phyloP scores from a whole-genome alignment of 2,888 invertebrate species.

The Caenorhabditis sinica region DNA sequence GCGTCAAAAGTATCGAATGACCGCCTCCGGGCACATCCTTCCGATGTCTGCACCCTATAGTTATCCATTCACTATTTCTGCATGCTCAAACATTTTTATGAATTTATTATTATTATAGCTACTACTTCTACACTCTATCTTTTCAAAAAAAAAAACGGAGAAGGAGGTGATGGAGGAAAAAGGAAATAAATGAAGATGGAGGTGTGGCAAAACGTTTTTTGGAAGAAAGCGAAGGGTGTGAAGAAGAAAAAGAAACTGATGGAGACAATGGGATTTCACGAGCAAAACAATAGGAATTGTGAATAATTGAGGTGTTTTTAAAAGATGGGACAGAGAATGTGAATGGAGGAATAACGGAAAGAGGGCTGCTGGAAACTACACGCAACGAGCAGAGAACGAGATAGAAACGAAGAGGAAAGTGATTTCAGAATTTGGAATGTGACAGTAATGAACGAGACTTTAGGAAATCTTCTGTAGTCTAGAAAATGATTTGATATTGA shows the following conservation, averaged over 20 bases:
- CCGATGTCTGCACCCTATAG: slow-evolving; percentile 48
- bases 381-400: slow-evolving; percentile 28
- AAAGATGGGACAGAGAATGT: slow-evolving; percentile 26
- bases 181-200: slow-evolving; percentile 11
- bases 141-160: slow-evolving; percentile 23
- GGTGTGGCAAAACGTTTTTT: slow-evolving; percentile 39
- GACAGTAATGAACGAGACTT: too few species aligned
- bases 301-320: slow-evolving; percentile 60
- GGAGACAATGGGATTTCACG: slow-evolving; percentile 54
- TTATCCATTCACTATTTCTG: slow-evolving; percentile 47
- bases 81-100: slow-evolving; percentile 64
- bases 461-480: too few species aligned
- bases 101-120: slow-evolving; percentile 62
- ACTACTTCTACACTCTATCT: slow-evolving; percentile 35
- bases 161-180: slow-evolving; percentile 14
- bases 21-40: slow-evolving; percentile 60
- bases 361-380: slow-evolving; percentile 41
- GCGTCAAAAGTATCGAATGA: slow-evolving; percentile 63
- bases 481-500: too few species aligned
- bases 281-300: slow-evolving; percentile 58
- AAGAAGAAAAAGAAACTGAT: slow-evolving; percentile 46
- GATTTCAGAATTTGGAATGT: slow-evolving; percentile 3
- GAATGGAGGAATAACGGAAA: not conserved
- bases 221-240: slow-evolving; percentile 18
- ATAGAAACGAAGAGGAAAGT: not conserved